phyloP scores from a whole-genome alignment of 2,113 vertebrate genomes.

The Lophochroa leadbeateri region DNA sequence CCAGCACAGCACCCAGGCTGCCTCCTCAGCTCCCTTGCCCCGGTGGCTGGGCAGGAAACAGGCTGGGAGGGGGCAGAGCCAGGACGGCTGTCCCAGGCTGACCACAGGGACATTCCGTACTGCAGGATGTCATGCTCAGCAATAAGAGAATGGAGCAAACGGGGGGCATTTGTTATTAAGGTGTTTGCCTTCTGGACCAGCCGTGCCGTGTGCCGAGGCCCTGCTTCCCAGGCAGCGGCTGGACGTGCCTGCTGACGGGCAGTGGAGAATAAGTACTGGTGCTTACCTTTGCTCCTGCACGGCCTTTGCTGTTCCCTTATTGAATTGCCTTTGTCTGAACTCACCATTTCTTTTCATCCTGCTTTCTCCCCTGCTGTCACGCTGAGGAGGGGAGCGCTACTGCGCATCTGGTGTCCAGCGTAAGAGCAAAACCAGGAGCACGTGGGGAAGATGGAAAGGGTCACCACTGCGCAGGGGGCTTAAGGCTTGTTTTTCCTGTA shows the following conservation, averaged over 20 bases:
- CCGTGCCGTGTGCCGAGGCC: rapidly evolving
- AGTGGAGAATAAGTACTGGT: background rate
- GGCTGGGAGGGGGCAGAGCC: too few relatives aligned
- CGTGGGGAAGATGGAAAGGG: rapidly evolving
- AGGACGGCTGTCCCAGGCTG: background rate
- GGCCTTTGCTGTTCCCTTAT: background rate
- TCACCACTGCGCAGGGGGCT: background rate
- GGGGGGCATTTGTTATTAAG: rapidly evolving
- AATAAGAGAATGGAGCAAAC: background rate
- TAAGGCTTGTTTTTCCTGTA: background rate
- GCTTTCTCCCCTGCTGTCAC: rapidly evolving
- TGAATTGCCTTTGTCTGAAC: background rate
- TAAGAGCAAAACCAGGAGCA: background rate
- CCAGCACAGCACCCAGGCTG: rapidly evolving
- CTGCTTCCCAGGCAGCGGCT: background rate
- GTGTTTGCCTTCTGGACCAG: rapidly evolving
- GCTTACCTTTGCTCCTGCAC: background rate
- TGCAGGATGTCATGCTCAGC: background rate
- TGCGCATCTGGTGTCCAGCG: rapidly evolving
- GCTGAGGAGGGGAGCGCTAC: background rate
- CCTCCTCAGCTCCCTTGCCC: background rate
- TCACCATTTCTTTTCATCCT: background rate
- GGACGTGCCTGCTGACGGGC: background rate
- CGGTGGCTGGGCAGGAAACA: background rate
- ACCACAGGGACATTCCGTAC: background rate